Evolutionary conservation across 2,888 invertebrate species (phyloP), one percentile per base, ranked within the genome.

Genomic region (Congeria kusceri): DNA sequence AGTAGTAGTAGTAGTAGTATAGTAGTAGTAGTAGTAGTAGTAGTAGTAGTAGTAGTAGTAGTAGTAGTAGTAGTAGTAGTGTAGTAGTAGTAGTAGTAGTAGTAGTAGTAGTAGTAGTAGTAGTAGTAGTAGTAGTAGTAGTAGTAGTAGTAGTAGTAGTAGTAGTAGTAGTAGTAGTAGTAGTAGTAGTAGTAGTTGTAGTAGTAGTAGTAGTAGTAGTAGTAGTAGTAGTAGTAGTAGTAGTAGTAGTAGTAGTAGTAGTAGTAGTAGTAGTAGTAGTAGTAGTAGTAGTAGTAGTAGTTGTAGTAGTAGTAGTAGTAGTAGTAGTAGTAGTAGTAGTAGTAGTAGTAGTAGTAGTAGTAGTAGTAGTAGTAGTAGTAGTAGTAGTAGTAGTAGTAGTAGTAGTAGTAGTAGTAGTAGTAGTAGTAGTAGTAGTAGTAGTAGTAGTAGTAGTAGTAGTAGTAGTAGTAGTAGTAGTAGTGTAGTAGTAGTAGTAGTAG

Each of bases 401-500:
- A 68, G 58, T 68, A 68, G 58, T 68, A 44, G 58, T 68, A 44
- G 32, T 59, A 3, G 28, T 46, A 25, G 57, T 39, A 20, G 57
- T 61, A 59, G 67, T 68, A 59, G 58, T 68, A 59, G 58, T 68
- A 68, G 68, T 68, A 68, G 68, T 68, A 68, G 39, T 68, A 59
- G 59, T 68, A 68, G 59, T 68, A 68, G 68, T 68, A 68, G 68
- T 59, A 62, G 68, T 68, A 68, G n/a, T n/a, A n/a, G n/a, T n/a
- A n/a, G n/a, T n/a, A n/a, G n/a, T n/a, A n/a, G n/a, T n/a, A n/a
- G n/a, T 57, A n/a, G n/a, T n/a, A n/a, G n/a, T n/a, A n/a, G n/a
- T n/a, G n/a, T n/a, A n/a, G n/a, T n/a, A n/a, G n/a, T 62, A 68
- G 58, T 62, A 66, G 68, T 68, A 68, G 68, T 68, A 32, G 68